phyloP scores from a whole-genome alignment of 2,797 vertebrate genomes.

The Sandelia bainsii region DNA sequence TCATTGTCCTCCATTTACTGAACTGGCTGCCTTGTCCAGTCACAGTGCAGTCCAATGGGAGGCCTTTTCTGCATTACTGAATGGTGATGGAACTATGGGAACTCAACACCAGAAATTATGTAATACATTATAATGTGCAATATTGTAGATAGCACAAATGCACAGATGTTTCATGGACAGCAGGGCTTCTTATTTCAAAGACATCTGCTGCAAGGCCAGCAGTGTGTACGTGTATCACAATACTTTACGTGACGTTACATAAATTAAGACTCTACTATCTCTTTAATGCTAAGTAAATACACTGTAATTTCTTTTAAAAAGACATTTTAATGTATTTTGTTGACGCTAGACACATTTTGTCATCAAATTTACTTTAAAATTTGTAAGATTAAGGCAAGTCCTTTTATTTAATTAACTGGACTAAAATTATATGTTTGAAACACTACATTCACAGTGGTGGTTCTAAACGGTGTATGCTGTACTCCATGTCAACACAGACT shows the following conservation, averaged over 20 bases:
- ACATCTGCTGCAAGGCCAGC: slow-evolving; percentile 50
- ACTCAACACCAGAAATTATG: slow-evolving; percentile 46
- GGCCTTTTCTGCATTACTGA: slow-evolving; percentile 44
- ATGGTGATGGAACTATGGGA: slow-evolving; percentile 32
- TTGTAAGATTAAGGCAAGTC: slow-evolving; percentile 42
- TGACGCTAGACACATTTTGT: slow-evolving; percentile 74
- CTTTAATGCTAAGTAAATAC: slow-evolving; percentile 67
- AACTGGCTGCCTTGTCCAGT: slow-evolving; percentile 38
- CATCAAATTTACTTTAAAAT: slow-evolving; percentile 58
- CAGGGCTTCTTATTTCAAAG: slow-evolving; percentile 44
- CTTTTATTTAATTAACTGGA: slow-evolving; percentile 60
- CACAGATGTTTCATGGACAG: slow-evolving; percentile 42
- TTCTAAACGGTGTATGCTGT: slow-evolving; percentile 43
- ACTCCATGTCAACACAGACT: slow-evolving; percentile 39
- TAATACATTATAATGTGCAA: slow-evolving; percentile 75
- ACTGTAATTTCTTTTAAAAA: slow-evolving; percentile 72
- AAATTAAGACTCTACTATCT: slow-evolving; percentile 45
- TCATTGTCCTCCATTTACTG: slow-evolving; percentile 33
- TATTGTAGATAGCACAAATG: slow-evolving; percentile 69
- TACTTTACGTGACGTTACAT: slow-evolving; percentile 44
- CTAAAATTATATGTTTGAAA: slow-evolving; percentile 49
- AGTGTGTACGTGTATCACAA: slow-evolving; percentile 33
- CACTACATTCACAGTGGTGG: slow-evolving; percentile 45
- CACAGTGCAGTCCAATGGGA: slow-evolving; percentile 53
- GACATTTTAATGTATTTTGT: slow-evolving; percentile 70